Percentiles rank a stretch among this genome's conserved stretches.
These are phyloP conservation scores for Nasalis larvatus DNA, from an alignment of 2,113 vertebrate genomes.

Conservation along the genomic window DNA sequence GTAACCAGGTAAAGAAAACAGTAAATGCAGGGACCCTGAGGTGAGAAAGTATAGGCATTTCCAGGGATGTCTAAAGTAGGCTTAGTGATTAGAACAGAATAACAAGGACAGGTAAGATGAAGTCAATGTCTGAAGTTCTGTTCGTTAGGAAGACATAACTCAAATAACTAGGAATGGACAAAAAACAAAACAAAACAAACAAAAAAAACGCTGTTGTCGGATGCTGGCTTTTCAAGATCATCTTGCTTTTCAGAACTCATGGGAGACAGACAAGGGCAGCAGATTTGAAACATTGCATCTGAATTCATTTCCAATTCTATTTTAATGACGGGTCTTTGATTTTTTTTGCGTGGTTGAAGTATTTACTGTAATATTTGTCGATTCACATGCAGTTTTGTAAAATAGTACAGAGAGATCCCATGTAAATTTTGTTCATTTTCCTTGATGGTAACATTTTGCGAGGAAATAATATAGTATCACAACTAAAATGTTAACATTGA, in stretches of 20 bases:
- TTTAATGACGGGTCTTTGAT: not conserved
- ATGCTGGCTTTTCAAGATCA: not conserved
- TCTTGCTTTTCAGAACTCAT: not conserved
- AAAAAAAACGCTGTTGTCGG: not conserved
- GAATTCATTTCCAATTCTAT: not conserved
- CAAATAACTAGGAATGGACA: not conserved
- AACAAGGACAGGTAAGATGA: not conserved
- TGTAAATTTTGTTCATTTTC: not conserved
- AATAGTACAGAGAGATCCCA: not conserved
- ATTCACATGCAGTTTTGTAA: not conserved
- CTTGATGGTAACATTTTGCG: not conserved
- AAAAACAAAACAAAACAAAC: not conserved
- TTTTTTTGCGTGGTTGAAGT: not conserved
- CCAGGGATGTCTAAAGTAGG: not conserved
- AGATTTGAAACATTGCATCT: not conserved
- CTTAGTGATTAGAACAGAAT: not conserved
- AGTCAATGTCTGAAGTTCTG: not conserved
- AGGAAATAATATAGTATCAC: not conserved
- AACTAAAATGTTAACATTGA: not conserved
- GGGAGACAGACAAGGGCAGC: not conserved
- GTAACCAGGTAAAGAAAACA: not conserved
- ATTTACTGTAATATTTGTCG: not conserved
- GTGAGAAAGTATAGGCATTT: not conserved
- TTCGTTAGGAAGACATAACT: not conserved
- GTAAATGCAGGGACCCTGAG: not conserved